Percentiles rank a stretch among this genome's conserved stretches.
These are phyloP conservation scores for Scylla paramamosain DNA, from an alignment of 1,140 invertebrate genomes.

Conservation along the genomic window DNA sequence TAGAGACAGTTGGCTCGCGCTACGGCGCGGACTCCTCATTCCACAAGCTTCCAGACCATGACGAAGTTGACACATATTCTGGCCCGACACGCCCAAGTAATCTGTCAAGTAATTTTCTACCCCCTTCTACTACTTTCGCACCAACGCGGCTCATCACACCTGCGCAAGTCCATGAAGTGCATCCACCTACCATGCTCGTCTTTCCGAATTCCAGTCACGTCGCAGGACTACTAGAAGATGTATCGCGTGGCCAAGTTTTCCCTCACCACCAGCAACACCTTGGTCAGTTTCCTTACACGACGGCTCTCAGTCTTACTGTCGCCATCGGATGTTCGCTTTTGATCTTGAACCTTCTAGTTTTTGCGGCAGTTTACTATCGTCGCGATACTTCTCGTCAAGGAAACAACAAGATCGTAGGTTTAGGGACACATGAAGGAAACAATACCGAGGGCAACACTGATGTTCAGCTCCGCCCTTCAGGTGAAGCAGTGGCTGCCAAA, in stretches of 20 bases:
- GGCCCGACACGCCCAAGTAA: conserved; percentile 74
- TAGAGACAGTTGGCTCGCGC: conserved; percentile 78
- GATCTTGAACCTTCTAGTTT: conserved; percentile 95
- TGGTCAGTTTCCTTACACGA: conserved; percentile 85
- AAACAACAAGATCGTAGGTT: conserved; percentile 29
- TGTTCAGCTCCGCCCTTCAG: conserved; percentile 74
- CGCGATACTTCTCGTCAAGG: conserved; percentile 55
- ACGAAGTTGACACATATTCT: conserved; percentile 77
- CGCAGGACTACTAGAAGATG: conserved; percentile 38
- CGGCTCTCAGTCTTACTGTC: conserved; percentile 93
- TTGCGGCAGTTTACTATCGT: conserved; percentile 92
- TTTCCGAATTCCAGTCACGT: conserved; percentile 43
- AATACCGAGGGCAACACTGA: conserved; percentile 77
- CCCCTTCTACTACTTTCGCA: conserved; percentile 77
- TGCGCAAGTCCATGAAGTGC: conserved; percentile 76
- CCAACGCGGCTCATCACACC: conserved; percentile 78
- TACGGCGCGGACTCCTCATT: conserved; percentile 74
- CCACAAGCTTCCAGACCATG: conserved; percentile 77
- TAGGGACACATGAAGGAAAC: conserved; percentile 42
- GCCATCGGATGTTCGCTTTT: conserved; percentile 94
- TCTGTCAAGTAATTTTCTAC: conserved; percentile 65
- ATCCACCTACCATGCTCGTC: conserved; percentile 80
- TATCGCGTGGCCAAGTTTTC: background rate
- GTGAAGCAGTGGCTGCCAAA: conserved; percentile 49
- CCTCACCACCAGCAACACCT: conserved; percentile 35